Conservation (phyloP, 2,797 vertebrate species). For the Aeoliscus strigatus region DNA sequence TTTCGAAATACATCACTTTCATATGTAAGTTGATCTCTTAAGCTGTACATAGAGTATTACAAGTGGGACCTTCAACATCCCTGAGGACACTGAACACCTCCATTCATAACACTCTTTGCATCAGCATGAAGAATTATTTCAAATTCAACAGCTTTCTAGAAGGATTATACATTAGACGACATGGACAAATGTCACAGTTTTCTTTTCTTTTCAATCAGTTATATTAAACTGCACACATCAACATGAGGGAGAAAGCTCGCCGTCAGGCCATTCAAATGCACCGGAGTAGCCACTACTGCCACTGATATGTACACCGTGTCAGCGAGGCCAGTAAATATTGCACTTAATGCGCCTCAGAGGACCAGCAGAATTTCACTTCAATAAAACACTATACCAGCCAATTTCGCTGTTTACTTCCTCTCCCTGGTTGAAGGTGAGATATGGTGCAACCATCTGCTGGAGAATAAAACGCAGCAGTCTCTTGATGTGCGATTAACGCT, state of each 20-base stretch:
- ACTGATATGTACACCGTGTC: constrained; percentile 31
- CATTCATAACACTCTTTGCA: constrained; percentile 19
- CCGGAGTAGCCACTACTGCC: constrained; percentile 8
- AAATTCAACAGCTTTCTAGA: constrained; percentile 37
- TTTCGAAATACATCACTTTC: constrained; percentile 4
- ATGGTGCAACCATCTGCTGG: constrained; percentile 18
- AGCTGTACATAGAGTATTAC: constrained; percentile 18
- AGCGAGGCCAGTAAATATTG: constrained; percentile 22
- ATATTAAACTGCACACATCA: constrained; percentile 24
- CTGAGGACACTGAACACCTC: constrained; percentile 15
- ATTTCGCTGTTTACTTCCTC: constrained; percentile 32
- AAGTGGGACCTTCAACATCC: constrained; percentile 18
- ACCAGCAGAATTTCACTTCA: constrained; percentile 30
- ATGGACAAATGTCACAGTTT: constrained; percentile 33
- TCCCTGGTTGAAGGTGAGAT: constrained; percentile 20
- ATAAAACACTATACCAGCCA: constrained; percentile 27
- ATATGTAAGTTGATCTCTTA: constrained; percentile 4
- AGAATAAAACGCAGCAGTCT: constrained; percentile 31
- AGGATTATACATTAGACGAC: constrained; percentile 43
- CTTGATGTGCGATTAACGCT: constrained; percentile 9
- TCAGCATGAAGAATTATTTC: constrained; percentile 41
- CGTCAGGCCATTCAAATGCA: constrained; percentile 10
- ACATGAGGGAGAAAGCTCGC: constrained; percentile 4
- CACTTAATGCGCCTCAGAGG: constrained; percentile 9
- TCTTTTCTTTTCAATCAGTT: constrained; percentile 21